These are phyloP conservation scores for Crocodylus rhombifer DNA, from an alignment of 2,797 vertebrate genomes.

Conservation along the genomic window DNA sequence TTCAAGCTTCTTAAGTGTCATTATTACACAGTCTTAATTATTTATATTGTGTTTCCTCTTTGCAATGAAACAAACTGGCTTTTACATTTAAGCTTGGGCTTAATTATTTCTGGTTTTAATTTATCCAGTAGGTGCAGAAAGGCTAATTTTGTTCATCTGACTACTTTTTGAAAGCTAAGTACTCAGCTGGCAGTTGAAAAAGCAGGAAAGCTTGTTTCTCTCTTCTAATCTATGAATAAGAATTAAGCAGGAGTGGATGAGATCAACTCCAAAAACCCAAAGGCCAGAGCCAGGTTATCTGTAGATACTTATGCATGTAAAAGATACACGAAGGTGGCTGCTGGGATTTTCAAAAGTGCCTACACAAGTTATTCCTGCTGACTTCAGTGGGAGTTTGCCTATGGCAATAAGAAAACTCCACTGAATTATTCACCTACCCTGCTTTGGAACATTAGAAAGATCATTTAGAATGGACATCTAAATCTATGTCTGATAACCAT, in stretches of 20 bases:
- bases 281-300: not conserved
- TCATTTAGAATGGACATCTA: too few relatives aligned
- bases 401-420: not conserved
- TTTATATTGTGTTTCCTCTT: too few relatives aligned
- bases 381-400: too few relatives aligned
- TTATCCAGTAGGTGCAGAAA: not conserved
- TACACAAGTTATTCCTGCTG: too few relatives aligned
- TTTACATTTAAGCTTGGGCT: too few relatives aligned
- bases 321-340: too few relatives aligned
- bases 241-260: not conserved
- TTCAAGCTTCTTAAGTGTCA: too few relatives aligned
- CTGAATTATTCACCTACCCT: not conserved
- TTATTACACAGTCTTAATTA: too few relatives aligned
- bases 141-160: not conserved
- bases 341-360: too few relatives aligned
- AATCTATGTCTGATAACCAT: too few relatives aligned
- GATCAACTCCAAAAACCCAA: not conserved
- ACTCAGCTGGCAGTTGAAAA: not conserved
- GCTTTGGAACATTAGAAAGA: not conserved
- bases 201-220: not conserved
- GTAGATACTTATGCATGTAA: not conserved
- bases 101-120: not conserved
- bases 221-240: accelerated
- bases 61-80: too few relatives aligned
- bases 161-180: not conserved